A percentile compares a stretch with the other conserved stretches of the same genome.
Conservation (phyloP, 2,797 vertebrate species). For the Masticophis lateralis region DNA sequence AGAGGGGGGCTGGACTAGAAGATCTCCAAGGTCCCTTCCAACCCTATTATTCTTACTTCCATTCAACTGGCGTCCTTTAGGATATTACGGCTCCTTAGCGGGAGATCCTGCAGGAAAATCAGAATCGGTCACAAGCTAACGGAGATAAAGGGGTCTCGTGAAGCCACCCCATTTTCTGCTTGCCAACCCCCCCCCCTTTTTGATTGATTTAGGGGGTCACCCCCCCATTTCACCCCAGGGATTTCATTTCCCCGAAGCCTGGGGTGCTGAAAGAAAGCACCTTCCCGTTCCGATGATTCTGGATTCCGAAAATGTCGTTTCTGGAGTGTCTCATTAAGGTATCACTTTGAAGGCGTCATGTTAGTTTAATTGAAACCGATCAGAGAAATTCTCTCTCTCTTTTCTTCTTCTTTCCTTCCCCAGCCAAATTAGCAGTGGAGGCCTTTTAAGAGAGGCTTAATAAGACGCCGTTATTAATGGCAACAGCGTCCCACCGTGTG, state of each 20-base stretch:
- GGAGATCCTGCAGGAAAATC: neutral
- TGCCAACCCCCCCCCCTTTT: neutral
- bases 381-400: slow-evolving; percentile 53
- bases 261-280: rapidly evolving
- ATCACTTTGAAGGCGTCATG: slow-evolving; percentile 61
- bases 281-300: neutral
- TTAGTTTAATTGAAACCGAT: slow-evolving; percentile 64
- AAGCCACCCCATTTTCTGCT: neutral
- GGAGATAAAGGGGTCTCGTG: neutral
- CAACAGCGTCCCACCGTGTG: slow-evolving; percentile 38
- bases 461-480: slow-evolving; percentile 60
- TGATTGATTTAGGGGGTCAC: neutral
- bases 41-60: neutral
- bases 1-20: too few relatives aligned
- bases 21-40: too few relatives aligned
- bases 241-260: rapidly evolving
- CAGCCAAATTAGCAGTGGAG: slow-evolving; percentile 63
- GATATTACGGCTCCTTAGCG: neutral
- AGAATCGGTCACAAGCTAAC: neutral
- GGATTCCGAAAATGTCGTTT: slow-evolving; percentile 59
- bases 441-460: slow-evolving; percentile 66
- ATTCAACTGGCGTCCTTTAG: neutral
- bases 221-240: neutral
- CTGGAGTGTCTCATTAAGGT: slow-evolving; percentile 63
- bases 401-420: neutral